phyloP scores from a whole-genome alignment of 2,888 invertebrate genomes.

The Deilephila elpenor region DNA sequence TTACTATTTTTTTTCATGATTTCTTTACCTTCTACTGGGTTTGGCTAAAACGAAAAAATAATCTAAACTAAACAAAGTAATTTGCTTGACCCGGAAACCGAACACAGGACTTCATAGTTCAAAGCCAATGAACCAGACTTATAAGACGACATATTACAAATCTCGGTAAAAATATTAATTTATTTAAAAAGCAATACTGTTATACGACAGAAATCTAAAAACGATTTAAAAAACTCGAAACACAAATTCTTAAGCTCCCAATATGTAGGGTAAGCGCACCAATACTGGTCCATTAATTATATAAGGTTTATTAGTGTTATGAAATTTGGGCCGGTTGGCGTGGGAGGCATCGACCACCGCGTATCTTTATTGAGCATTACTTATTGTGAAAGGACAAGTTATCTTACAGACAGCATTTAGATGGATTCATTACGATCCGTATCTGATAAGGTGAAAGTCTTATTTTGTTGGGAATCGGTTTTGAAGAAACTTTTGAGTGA shows the following conservation, averaged over 20 bases:
- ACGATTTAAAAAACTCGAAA: not conserved
- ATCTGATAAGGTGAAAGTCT: slow-evolving; percentile 5
- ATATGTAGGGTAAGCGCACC: slow-evolving; percentile 17
- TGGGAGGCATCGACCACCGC: not conserved
- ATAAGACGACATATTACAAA: no score
- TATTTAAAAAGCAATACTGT: no score
- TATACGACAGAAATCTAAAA: not conserved
- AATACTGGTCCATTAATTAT: slow-evolving; percentile 1
- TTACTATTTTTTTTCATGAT: no score
- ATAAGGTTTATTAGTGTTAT: slow-evolving; percentile 22
- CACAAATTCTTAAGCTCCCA: not conserved
- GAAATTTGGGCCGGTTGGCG: slow-evolving; percentile 8
- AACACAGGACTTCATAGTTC: no score
- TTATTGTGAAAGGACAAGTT: slow-evolving; percentile 17
- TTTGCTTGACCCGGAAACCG: no score
- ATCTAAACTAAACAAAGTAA: no score
- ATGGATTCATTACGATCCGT: slow-evolving; percentile 14
- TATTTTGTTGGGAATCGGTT: not conserved
- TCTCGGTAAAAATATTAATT: no score
- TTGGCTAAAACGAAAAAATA: no score
- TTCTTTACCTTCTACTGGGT: no score
- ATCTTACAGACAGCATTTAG: slow-evolving; percentile 12
- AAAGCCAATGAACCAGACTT: no score
- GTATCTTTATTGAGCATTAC: slow-evolving; percentile 14
- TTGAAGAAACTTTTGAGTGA: not conserved